Evolutionary conservation across 2,113 vertebrate species (phyloP).

Genomic region (Cnemophilus loriae): DNA sequence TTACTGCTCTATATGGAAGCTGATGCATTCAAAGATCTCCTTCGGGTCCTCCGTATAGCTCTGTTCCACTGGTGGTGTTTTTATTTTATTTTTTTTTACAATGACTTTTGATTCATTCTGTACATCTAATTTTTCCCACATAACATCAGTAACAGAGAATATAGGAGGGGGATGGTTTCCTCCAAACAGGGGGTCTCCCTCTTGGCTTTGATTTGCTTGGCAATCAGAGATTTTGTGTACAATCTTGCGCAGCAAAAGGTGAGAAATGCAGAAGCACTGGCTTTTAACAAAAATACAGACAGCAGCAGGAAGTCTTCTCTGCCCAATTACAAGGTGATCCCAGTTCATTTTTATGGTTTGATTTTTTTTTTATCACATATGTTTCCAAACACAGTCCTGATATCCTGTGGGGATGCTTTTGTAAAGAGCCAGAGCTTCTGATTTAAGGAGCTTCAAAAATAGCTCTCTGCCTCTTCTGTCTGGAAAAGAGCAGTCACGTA

Average conservation of each 20-base stretch:
- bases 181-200: constrained; percentile 70
- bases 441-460: constrained; percentile 80
- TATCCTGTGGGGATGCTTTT: constrained; percentile 80
- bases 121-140: constrained; percentile 66
- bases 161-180: constrained; percentile 63
- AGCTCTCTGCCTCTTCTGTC: constrained; percentile 73
- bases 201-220: constrained; percentile 70
- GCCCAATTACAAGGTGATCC: constrained; percentile 81
- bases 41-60: constrained; percentile 24
- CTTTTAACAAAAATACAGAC: constrained; percentile 68
- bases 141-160: constrained; percentile 62
- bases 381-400: constrained; percentile 77
- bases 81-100: constrained; percentile 32
- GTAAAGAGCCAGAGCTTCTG: constrained; percentile 79
- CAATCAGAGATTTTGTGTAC: constrained; percentile 74
- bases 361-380: constrained; percentile 77
- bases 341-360: constrained; percentile 78
- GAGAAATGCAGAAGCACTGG: constrained; percentile 64
- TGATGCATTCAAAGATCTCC: constrained; percentile 24
- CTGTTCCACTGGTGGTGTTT: constrained; percentile 5
- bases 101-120: constrained; percentile 56
- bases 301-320: constrained; percentile 75
- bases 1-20: constrained; percentile 31
- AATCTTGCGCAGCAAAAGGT: constrained; percentile 69
- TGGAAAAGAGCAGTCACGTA: constrained; percentile 70